Evolutionary conservation across 2,888 invertebrate species (phyloP).

Genomic region (Oscheius sp.): DNA sequence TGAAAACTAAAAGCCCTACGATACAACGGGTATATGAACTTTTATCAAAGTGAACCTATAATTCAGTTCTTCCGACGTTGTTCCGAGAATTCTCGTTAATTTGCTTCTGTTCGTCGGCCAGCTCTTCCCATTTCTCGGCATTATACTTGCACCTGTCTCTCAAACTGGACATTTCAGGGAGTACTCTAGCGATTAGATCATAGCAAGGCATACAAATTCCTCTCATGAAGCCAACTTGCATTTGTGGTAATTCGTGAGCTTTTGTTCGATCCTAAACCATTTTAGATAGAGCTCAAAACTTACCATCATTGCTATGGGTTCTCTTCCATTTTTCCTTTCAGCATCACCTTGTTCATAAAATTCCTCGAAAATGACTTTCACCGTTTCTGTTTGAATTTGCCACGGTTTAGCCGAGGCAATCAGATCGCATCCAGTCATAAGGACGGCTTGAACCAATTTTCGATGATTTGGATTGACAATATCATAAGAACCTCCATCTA

Average conservation of each 20-base stretch:
- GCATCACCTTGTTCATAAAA: constrained; percentile 83
- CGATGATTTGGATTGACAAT: constrained; percentile 79
- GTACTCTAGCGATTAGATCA: constrained; percentile 77
- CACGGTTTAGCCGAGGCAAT: constrained; percentile 86
- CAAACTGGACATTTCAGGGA: constrained; percentile 80
- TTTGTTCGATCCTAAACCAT: too few species aligned
- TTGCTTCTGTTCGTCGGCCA: constrained; percentile 71
- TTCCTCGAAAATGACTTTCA: constrained; percentile 83
- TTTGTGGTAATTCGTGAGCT: constrained; percentile 80
- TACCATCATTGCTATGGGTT: constrained; percentile 85
- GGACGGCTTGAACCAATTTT: constrained; percentile 78
- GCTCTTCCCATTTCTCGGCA: constrained; percentile 76
- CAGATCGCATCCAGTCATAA: constrained; percentile 85
- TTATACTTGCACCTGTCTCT: constrained; percentile 75
- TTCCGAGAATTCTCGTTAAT: too few species aligned
- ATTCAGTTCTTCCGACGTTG: constrained; percentile 9
- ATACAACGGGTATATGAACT: background rate
- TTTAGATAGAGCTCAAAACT: too few species aligned
- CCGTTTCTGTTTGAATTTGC: constrained; percentile 83
- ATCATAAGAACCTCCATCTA: constrained; percentile 74
- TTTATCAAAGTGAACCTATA: background rate
- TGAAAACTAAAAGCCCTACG: too few species aligned
- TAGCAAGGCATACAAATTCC: constrained; percentile 86
- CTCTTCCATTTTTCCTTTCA: constrained; percentile 78
- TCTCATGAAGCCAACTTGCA: constrained; percentile 80